Evolutionary conservation across 2,888 invertebrate species (phyloP).

Genomic region (Thymelicus acteon): DNA sequence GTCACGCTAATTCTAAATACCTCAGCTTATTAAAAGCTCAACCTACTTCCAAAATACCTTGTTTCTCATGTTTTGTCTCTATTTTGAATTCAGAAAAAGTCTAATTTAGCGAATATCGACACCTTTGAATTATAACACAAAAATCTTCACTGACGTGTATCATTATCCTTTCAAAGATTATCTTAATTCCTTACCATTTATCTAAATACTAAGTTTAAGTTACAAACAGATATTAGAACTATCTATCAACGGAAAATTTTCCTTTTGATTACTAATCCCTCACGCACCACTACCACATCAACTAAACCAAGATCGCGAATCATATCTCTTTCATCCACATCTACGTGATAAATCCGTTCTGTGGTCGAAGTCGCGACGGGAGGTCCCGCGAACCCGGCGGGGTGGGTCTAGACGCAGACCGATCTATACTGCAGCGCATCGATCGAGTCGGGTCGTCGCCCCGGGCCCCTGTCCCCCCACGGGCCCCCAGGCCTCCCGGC

Average conservation of each 20-base stretch:
- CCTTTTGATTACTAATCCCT: background rate
- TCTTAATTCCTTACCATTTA: too few relatives aligned
- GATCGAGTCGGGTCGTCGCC: slow-evolving; percentile 58
- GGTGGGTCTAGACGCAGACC: slow-evolving; percentile 78
- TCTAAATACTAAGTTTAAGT: background rate
- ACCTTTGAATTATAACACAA: too few relatives aligned
- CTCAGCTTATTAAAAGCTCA: too few relatives aligned
- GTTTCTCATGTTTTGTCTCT: too few relatives aligned
- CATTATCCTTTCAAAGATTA: too few relatives aligned
- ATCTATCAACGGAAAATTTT: background rate
- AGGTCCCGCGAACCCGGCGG: slow-evolving; percentile 38
- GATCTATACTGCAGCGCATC: slow-evolving; percentile 81
- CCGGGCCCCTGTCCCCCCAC: slow-evolving; percentile 44
- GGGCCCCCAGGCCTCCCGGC: slow-evolving; percentile 64
- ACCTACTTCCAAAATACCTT: too few relatives aligned
- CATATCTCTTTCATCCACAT: slow-evolving; percentile 6
- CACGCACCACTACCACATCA: too few relatives aligned
- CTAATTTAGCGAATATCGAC: too few relatives aligned
- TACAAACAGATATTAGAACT: too few relatives aligned
- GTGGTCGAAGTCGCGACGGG: slow-evolving; percentile 32
- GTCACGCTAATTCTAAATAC: too few relatives aligned
- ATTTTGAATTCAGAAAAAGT: too few relatives aligned
- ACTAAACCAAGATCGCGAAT: background rate
- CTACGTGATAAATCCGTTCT: slow-evolving; percentile 8
- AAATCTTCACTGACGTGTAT: too few relatives aligned